Conservation (phyloP, 2,797 vertebrate genomes). For the Melanotaenia nigrans region DNA sequence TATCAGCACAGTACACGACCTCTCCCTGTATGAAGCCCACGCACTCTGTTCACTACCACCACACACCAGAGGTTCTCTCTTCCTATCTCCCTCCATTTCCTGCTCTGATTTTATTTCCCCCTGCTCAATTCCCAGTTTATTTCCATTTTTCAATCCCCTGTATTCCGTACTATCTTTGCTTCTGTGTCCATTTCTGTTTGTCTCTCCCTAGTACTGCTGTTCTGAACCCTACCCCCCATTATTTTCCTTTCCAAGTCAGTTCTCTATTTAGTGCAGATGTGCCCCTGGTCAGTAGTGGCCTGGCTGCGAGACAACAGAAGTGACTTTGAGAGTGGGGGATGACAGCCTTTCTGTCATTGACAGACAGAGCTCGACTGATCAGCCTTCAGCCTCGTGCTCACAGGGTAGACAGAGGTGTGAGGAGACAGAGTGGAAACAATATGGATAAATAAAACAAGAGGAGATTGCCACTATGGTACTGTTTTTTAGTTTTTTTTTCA, state of each 20-base stretch:
- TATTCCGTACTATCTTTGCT: constrained; percentile 40
- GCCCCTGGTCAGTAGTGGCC: constrained; percentile 73
- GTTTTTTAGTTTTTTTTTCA: background rate
- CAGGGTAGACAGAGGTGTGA: constrained; percentile 20
- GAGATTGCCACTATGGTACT: constrained; percentile 5
- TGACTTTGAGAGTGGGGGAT: constrained; percentile 82
- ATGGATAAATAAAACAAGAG: constrained; percentile 20
- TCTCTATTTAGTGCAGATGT: constrained; percentile 68
- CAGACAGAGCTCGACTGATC: constrained; percentile 60
- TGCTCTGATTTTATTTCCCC: constrained; percentile 47
- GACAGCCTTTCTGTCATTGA: constrained; percentile 69
- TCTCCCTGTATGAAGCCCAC: constrained; percentile 72
- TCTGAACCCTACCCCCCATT: constrained; percentile 29
- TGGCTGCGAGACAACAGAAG: constrained; percentile 75
- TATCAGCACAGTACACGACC: constrained; percentile 77
- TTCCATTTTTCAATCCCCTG: constrained; percentile 34
- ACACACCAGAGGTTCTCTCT: constrained; percentile 51
- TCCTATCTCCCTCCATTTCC: constrained; percentile 48
- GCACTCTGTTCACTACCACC: constrained; percentile 39
- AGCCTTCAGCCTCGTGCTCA: constrained; percentile 52
- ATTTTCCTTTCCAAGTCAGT: constrained; percentile 53
- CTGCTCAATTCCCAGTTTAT: constrained; percentile 39
- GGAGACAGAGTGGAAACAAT: constrained; percentile 1
- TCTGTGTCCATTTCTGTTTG: constrained; percentile 39
- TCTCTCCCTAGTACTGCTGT: constrained; percentile 37